These are phyloP conservation scores for Hypanus sabinus DNA, from an alignment of 2,113 vertebrate genomes.

Conservation along the genomic window DNA sequence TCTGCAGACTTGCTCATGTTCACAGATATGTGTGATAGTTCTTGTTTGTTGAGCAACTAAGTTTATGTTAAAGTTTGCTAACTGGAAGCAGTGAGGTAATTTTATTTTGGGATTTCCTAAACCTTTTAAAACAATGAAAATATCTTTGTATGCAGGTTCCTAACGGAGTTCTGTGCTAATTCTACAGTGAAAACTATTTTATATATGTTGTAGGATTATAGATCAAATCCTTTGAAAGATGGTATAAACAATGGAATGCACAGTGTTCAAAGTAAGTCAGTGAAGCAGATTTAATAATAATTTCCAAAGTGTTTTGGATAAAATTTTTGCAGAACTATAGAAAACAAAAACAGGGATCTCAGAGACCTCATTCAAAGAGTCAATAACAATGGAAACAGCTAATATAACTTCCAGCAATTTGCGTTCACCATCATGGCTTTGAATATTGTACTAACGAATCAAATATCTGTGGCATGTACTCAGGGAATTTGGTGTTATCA, in stretches of 20 bases:
- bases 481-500: neutral
- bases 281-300: too few relatives aligned
- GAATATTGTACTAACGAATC: neutral
- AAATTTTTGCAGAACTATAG: too few relatives aligned
- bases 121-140: neutral
- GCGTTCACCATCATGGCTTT: neutral
- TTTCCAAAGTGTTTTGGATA: too few relatives aligned
- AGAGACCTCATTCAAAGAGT: too few relatives aligned
- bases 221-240: neutral
- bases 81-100: neutral
- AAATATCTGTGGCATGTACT: neutral
- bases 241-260: neutral
- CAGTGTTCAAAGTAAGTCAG: too few relatives aligned
- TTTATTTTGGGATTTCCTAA: neutral
- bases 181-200: neutral
- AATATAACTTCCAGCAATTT: neutral
- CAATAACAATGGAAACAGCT: neutral
- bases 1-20: too few relatives aligned
- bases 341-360: too few relatives aligned
- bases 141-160: neutral
- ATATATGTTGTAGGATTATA: neutral
- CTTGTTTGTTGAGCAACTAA: neutral
- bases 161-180: neutral
- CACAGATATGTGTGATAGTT: neutral
- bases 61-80: neutral